Evolutionary conservation across 1,140 invertebrate species (phyloP).

Genomic region (Hylaeus volcanicus): DNA sequence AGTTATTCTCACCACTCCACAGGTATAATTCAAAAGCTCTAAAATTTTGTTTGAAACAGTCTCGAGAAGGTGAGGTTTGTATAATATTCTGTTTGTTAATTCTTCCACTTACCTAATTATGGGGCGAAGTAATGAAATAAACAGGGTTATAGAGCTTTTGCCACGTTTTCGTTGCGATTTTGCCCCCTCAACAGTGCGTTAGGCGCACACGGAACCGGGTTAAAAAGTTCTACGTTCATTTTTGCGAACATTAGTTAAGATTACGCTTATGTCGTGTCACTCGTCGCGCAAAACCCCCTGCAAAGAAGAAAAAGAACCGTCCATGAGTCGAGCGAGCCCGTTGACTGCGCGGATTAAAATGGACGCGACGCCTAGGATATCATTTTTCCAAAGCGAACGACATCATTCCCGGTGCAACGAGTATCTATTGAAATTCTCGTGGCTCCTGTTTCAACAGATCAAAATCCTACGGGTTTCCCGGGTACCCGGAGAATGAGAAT

Average conservation of each 20-base stretch:
- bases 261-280: background rate
- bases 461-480: conserved; percentile 55
- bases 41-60: too few species aligned
- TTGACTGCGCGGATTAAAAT: conserved; percentile 30
- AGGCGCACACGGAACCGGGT: background rate
- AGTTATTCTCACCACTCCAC: too few species aligned
- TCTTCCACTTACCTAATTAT: too few species aligned
- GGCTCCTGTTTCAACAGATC: conserved; percentile 59
- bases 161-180: background rate
- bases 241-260: conserved; percentile 22
- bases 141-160: too few species aligned
- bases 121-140: too few species aligned
- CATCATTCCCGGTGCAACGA: conserved; percentile 39
- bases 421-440: conserved; percentile 54
- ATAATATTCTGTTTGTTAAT: too few species aligned
- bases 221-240: background rate
- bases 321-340: background rate
- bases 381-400: conserved; percentile 39
- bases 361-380: conserved; percentile 31
- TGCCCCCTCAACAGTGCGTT: too few species aligned
- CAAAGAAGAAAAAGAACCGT: background rate
- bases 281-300: background rate
- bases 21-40: too few species aligned
- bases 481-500: conserved; percentile 47
- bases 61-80: too few species aligned